Conservation (phyloP, 30 jellyfish, hydroid and myxozoan species). For the Aurelia aurita complex sp. Pacific region DNA sequence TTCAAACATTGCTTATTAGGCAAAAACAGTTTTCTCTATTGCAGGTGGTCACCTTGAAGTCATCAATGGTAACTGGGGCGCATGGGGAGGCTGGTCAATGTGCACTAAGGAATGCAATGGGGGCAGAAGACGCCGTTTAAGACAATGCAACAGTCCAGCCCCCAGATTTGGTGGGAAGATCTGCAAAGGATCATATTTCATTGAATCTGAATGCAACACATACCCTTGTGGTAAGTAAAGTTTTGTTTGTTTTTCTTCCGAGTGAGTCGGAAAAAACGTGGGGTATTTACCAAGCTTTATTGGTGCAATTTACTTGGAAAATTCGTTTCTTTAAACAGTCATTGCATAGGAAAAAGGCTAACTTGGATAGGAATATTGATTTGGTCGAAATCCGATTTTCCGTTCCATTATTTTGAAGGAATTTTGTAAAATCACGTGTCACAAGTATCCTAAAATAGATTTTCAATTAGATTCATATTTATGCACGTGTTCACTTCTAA, state of each 20-base stretch:
- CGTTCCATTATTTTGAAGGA: too few relatives aligned
- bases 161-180: slow-evolving; percentile 84
- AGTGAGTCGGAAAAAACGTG: too few relatives aligned
- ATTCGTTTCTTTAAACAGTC: too few relatives aligned
- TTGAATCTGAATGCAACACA: slow-evolving; percentile 72
- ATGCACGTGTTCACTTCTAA: too few relatives aligned
- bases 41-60: background rate
- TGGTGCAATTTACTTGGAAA: background rate
- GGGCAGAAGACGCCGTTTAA: slow-evolving; percentile 78
- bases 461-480: too few relatives aligned
- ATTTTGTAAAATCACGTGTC: too few relatives aligned
- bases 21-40: background rate
- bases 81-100: slow-evolving; percentile 85
- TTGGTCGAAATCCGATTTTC: too few relatives aligned
- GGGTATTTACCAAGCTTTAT: background rate
- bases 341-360: too few relatives aligned
- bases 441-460: too few relatives aligned
- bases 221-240: slow-evolving; percentile 80
- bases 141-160: slow-evolving; percentile 92
- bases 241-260: background rate
- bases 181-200: slow-evolving; percentile 73
- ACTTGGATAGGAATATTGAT: too few relatives aligned
- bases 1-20: too few relatives aligned
- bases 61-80: slow-evolving; percentile 87
- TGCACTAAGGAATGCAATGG: slow-evolving; percentile 94